Conservation (phyloP, 2,888 invertebrate genomes). For the Plebejus argus region DNA sequence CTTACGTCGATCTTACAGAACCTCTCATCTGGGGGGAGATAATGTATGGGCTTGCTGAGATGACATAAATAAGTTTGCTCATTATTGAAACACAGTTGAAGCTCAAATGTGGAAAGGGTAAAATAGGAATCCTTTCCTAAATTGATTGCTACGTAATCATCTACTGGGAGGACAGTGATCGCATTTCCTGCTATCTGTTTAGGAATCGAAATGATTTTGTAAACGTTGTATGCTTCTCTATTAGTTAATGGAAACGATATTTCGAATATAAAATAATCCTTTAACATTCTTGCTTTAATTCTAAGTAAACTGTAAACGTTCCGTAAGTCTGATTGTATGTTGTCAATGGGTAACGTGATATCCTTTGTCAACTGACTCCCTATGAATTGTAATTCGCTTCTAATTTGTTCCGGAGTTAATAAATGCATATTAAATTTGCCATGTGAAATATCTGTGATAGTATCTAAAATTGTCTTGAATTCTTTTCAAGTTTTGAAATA, state of each 20-base stretch:
- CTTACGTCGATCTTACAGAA: neutral
- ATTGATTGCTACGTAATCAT: too few species aligned
- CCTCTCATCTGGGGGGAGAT: neutral
- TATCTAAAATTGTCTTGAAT: conserved; percentile 5
- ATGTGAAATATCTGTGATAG: neutral
- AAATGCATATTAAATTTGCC: too few species aligned
- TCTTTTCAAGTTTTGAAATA: conserved; percentile 8
- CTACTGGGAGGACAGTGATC: neutral
- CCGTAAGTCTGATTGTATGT: conserved; percentile 8
- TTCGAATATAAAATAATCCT: conserved; percentile 5
- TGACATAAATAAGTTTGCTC: too few species aligned
- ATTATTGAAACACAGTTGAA: too few species aligned
- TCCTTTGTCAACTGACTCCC: conserved; percentile 1
- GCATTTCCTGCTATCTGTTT: conserved; percentile 6
- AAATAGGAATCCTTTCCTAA: too few species aligned
- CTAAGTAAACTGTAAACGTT: neutral
- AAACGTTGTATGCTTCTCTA: neutral
- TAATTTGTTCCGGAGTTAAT: conserved; percentile 1
- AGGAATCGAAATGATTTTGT: conserved; percentile 12
- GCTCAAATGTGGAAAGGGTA: too few species aligned
- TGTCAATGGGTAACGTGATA: conserved; percentile 8
- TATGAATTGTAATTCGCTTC: conserved; percentile 2
- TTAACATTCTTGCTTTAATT: neutral
- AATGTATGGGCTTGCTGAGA: neutral
- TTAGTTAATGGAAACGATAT: conserved; percentile 1